phyloP scores from a whole-genome alignment of 2,888 invertebrate species.

The Piscicola geometra region DNA sequence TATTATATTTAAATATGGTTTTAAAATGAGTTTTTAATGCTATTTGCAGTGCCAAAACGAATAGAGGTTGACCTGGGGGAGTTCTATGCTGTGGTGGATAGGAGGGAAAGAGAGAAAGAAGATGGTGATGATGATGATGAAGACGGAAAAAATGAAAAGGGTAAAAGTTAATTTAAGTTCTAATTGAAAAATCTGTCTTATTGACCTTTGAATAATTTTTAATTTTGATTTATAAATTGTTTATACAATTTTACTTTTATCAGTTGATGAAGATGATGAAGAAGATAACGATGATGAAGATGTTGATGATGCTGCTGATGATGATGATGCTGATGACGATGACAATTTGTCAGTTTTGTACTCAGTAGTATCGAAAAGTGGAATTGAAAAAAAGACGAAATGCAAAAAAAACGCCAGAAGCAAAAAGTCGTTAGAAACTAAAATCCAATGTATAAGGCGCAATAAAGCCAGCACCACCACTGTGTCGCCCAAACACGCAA shows the following conservation, averaged over 20 bases:
- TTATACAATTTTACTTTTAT: too few species aligned
- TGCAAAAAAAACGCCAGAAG: too few species aligned
- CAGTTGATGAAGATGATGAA: background rate
- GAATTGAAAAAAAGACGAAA: background rate
- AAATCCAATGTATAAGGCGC: too few species aligned
- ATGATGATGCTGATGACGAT: slow-evolving; percentile 4
- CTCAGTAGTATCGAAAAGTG: background rate
- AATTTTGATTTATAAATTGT: too few species aligned
- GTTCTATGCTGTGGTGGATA: background rate
- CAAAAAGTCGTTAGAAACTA: too few species aligned
- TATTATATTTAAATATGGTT: too few species aligned
- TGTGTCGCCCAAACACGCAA: too few species aligned
- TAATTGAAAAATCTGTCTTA: too few species aligned
- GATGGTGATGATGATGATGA: background rate
- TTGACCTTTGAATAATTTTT: too few species aligned
- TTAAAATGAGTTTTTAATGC: too few species aligned
- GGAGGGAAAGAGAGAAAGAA: background rate
- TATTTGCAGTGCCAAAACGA: background rate
- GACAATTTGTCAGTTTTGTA: background rate
- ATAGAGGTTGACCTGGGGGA: background rate
- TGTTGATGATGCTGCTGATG: background rate
- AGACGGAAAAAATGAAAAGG: too few species aligned
- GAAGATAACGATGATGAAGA: slow-evolving; percentile 20
- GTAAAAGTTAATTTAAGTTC: too few species aligned
- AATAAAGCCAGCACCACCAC: background rate